Percentiles rank a stretch among this genome's conserved stretches.
Conservation (phyloP, 2,888 invertebrate species). For the Rhamnusium bicolor region DNA sequence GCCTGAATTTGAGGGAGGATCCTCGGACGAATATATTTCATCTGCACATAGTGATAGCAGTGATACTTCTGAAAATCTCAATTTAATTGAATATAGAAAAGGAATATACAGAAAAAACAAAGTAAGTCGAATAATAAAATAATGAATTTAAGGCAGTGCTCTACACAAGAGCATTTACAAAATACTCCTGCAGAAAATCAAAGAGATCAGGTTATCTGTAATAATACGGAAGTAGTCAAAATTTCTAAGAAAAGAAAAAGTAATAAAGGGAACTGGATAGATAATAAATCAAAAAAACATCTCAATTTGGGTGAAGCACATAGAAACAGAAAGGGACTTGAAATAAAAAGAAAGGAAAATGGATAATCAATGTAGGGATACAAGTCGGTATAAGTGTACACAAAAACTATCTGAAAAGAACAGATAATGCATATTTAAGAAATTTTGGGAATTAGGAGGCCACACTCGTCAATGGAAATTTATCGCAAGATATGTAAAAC, state of each 20-base stretch:
- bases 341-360: constrained; percentile 19
- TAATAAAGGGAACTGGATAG: constrained; percentile 30
- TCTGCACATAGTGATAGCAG: too few species aligned
- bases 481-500: constrained; percentile 49
- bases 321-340: constrained; percentile 31
- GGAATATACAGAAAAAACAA: too few species aligned
- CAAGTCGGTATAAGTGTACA: constrained; percentile 33
- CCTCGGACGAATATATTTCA: too few species aligned
- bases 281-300: constrained; percentile 30
- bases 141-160: too few species aligned
- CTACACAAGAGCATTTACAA: too few species aligned
- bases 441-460: constrained; percentile 30
- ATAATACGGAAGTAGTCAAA: not conserved
- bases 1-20: too few species aligned
- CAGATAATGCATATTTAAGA: constrained; percentile 3
- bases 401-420: constrained; percentile 30
- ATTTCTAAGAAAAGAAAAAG: constrained; percentile 24
- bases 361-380: constrained; percentile 7
- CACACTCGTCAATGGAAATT: constrained; percentile 41
- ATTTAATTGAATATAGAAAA: too few species aligned
- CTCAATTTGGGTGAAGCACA: constrained; percentile 34
- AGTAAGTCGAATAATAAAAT: too few species aligned
- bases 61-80: too few species aligned
- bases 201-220: too few species aligned
- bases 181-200: too few species aligned